Conservation (phyloP, 2,797 vertebrate genomes). For the Emys orbicularis region DNA sequence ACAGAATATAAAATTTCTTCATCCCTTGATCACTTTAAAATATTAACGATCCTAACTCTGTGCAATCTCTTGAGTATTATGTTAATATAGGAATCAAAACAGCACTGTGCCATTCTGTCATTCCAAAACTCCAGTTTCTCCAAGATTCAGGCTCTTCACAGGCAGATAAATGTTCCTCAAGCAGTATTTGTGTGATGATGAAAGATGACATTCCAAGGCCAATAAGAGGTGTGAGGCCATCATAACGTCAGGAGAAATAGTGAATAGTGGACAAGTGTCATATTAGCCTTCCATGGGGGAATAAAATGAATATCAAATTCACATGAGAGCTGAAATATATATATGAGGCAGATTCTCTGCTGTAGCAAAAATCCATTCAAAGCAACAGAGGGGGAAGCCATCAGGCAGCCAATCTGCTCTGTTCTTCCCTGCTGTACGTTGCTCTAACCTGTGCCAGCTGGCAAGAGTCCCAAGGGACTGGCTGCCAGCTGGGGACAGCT, state of each 20-base stretch:
- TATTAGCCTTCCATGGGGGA: background rate
- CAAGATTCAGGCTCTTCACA: background rate
- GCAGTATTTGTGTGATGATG: background rate
- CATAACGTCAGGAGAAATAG: background rate
- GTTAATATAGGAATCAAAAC: background rate
- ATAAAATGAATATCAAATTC: background rate
- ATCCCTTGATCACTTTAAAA: background rate
- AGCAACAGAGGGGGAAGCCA: background rate
- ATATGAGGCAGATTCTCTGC: background rate
- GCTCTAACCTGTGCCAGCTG: background rate
- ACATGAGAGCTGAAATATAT: background rate
- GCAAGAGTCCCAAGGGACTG: background rate
- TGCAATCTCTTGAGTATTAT: fast-evolving
- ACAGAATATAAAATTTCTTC: background rate
- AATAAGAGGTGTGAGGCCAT: background rate
- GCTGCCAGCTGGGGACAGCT: background rate
- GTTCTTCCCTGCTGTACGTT: background rate
- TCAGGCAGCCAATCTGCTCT: background rate
- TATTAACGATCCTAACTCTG: background rate
- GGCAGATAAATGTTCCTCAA: background rate
- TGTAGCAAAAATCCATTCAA: background rate
- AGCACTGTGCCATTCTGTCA: background rate
- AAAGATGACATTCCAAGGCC: background rate
- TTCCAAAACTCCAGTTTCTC: background rate
- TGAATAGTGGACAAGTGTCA: background rate